Evolutionary conservation across 2,113 vertebrate species (phyloP).

Genomic region (Halcyon senegalensis): DNA sequence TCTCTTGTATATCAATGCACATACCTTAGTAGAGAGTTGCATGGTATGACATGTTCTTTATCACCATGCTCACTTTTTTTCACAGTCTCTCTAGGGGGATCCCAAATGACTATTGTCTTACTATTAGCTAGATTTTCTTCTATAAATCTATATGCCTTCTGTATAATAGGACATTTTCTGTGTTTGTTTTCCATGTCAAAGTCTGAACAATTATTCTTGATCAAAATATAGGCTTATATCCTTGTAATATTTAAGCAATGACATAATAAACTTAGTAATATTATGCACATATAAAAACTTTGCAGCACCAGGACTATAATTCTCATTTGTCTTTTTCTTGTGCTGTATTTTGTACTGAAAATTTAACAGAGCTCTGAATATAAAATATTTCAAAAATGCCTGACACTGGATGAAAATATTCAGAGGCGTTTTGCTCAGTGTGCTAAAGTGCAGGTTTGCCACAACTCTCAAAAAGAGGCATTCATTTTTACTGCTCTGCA

Average conservation of each 20-base stretch:
- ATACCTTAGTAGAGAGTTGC: background rate
- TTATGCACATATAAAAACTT: background rate
- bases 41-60: background rate
- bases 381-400: background rate
- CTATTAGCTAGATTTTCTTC: background rate
- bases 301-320: accelerated
- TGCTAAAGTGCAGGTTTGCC: background rate
- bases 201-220: background rate
- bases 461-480: background rate
- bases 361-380: background rate
- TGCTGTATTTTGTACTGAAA: background rate
- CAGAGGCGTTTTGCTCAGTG: background rate
- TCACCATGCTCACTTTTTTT: background rate
- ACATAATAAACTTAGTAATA: background rate
- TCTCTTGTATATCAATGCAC: background rate
- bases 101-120: background rate
- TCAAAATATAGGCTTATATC: background rate
- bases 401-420: background rate
- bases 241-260: background rate
- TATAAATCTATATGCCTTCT: background rate
- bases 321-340: background rate
- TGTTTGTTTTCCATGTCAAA: background rate
- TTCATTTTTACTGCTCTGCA: background rate
- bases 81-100: background rate
- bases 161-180: background rate